Percentiles rank a stretch among this genome's conserved stretches.
Evolutionary conservation across 2,888 invertebrate species (phyloP).

Genomic region (Syrista parreyssii): DNA sequence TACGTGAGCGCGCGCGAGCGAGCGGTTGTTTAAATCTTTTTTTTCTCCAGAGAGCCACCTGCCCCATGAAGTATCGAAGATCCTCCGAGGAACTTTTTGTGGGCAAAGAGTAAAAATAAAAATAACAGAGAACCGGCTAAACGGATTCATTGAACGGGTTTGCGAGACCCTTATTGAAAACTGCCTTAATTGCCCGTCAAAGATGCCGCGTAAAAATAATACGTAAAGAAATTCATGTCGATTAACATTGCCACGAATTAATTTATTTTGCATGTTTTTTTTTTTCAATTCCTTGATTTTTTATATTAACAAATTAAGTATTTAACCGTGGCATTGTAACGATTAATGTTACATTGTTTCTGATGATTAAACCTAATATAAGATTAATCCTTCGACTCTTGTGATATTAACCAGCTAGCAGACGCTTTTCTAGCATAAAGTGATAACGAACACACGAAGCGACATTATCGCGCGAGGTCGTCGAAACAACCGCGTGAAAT

Average conservation of each 20-base stretch:
- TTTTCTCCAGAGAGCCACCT: constrained; percentile 42
- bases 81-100: constrained; percentile 26
- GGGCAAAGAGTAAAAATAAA: neutral
- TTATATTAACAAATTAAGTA: neutral
- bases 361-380: neutral
- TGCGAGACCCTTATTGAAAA: neutral
- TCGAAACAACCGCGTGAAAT: constrained; percentile 2
- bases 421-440: neutral
- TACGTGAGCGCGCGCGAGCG: neutral
- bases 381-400: neutral
- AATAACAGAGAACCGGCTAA: neutral
- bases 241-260: neutral
- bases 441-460: neutral
- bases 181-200: neutral
- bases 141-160: neutral
- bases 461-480: constrained; percentile 2
- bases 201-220: neutral
- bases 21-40: constrained; percentile 9
- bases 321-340: neutral
- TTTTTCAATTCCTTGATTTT: neutral
- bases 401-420: neutral
- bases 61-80: constrained; percentile 42
- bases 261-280: neutral
- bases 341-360: neutral
- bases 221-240: neutral